phyloP scores from a whole-genome alignment of 2,888 invertebrate species.

The Cephus sareptanus region DNA sequence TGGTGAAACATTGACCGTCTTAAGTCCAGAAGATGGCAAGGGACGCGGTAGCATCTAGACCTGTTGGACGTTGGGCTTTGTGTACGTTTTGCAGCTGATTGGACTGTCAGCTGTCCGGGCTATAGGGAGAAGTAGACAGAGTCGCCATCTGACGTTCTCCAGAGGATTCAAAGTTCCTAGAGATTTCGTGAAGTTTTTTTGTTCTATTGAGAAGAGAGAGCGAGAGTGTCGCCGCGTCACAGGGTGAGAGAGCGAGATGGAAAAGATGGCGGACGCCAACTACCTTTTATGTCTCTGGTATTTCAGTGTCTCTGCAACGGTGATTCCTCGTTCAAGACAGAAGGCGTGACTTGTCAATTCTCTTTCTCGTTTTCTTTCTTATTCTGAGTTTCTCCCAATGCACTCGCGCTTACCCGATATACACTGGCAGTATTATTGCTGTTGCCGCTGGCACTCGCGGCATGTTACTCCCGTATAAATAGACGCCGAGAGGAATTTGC shows the following conservation, averaged over 20 bases:
- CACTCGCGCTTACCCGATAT: not conserved
- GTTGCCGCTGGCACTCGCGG: not conserved
- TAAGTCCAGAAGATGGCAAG: not conserved
- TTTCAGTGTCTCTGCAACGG: not conserved
- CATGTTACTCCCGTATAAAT: not conserved
- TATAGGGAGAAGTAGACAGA: not conserved
- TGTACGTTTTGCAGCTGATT: conserved; percentile 47
- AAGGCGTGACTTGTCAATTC: not conserved
- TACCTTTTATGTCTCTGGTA: not conserved
- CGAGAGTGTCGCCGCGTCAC: not conserved
- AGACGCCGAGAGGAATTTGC: not conserved
- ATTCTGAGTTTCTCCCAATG: not conserved
- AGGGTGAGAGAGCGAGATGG: not conserved
- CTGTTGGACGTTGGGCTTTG: conserved; percentile 46
- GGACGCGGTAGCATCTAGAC: conserved; percentile 23
- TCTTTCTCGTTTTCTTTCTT: not conserved
- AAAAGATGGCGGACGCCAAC: not conserved
- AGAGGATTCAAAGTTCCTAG: not conserved
- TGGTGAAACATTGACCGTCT: not conserved
- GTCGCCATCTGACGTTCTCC: not conserved
- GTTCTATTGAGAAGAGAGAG: not conserved
- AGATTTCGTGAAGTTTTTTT: not conserved
- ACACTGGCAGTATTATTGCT: not conserved
- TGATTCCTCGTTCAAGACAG: not conserved
- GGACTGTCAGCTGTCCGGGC: conserved; percentile 42